Evolutionary conservation across 2,888 invertebrate species (phyloP).

Genomic region (Tolmerus cingulatus): DNA sequence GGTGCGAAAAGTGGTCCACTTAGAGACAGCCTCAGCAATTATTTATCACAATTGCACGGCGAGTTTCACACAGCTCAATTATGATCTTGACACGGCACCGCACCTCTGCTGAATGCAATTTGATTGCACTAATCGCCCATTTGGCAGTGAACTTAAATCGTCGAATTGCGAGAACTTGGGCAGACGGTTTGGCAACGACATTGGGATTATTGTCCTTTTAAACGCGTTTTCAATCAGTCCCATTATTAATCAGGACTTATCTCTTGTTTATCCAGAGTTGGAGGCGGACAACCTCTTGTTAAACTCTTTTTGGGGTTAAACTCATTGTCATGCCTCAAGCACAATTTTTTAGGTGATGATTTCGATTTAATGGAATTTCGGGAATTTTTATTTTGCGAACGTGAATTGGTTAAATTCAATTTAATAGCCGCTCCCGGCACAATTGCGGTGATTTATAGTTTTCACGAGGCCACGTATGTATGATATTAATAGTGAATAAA

Average conservation of each 20-base stretch:
- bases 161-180: neutral
- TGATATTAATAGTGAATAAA: neutral
- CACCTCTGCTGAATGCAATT: neutral
- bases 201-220: neutral
- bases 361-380: constrained; percentile 12
- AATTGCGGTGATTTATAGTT: neutral
- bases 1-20: neutral
- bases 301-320: neutral
- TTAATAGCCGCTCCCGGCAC: neutral
- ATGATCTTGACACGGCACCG: neutral
- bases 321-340: neutral
- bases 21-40: neutral
- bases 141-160: constrained; percentile 7
- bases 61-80: neutral
- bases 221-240: neutral
- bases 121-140: neutral
- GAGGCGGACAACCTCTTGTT: neutral
- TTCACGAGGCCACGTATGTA: neutral
- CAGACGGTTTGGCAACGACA: neutral
- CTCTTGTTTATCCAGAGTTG: neutral
- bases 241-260: neutral
- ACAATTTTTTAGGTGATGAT: neutral
- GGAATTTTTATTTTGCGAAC: constrained; percentile 4
- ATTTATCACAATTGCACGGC: neutral
- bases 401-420: neutral